phyloP scores from a whole-genome alignment of 2,113 vertebrate genomes.

The Colaptes auratus region DNA sequence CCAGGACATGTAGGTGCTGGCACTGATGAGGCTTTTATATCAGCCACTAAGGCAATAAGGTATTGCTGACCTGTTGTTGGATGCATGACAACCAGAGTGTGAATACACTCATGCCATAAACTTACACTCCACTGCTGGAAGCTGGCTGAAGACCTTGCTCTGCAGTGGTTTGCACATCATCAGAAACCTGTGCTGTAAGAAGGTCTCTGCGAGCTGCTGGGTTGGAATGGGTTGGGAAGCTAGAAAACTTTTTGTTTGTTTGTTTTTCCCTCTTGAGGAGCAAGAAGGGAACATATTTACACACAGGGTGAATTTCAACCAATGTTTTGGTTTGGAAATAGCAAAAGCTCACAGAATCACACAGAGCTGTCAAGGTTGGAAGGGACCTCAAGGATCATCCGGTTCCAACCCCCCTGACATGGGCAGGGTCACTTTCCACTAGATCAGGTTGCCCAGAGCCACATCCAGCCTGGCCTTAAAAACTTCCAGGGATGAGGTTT shows the following conservation, averaged over 20 bases:
- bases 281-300: neutral
- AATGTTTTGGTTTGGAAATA: neutral
- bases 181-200: neutral
- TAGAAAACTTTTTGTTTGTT: neutral
- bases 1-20: neutral
- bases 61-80: neutral
- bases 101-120: neutral
- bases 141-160: neutral
- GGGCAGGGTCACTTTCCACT: no score
- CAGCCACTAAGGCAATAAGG: neutral
- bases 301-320: neutral
- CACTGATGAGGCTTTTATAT: neutral
- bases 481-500: no score
- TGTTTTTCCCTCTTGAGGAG: neutral
- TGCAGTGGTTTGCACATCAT: neutral
- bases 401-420: no score
- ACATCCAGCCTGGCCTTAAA: no score
- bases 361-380: no score
- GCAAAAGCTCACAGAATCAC: neutral
- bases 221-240: neutral
- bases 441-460: no score
- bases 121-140: neutral
- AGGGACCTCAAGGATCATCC: no score
- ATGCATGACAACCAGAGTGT: neutral
- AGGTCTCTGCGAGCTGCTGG: neutral